These are phyloP conservation scores for Triplophysa tibetana DNA, from an alignment of 2,113 vertebrate genomes.

Conservation along the genomic window DNA sequence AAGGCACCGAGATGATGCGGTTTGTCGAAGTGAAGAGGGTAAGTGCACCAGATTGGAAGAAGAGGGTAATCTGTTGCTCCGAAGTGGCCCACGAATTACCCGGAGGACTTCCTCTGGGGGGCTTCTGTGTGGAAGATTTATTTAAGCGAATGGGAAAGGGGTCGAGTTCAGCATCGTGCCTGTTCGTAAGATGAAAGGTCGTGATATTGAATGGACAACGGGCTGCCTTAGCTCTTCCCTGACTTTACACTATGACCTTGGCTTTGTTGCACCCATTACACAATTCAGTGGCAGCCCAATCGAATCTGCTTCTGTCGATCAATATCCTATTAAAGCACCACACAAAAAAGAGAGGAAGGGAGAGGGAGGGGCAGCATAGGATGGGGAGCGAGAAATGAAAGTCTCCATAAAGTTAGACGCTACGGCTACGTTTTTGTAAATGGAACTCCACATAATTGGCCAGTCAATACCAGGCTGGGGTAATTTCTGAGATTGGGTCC, in stretches of 20 bases:
- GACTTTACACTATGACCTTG: slow-evolving; percentile 84
- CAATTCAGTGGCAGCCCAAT: slow-evolving; percentile 94
- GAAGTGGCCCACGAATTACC: slow-evolving; percentile 30
- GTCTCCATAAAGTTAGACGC: slow-evolving; percentile 90
- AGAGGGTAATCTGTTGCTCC: slow-evolving; percentile 33
- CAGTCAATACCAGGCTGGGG: slow-evolving; percentile 82
- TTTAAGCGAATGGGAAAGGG: slow-evolving; percentile 47
- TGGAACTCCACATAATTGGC: slow-evolving; percentile 89
- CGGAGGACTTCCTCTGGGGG: not conserved
- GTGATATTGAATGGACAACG: slow-evolving; percentile 61
- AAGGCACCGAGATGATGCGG: slow-evolving; percentile 25
- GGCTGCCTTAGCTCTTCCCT: slow-evolving; percentile 55
- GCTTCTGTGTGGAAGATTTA: slow-evolving; percentile 47
- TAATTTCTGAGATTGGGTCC: slow-evolving; percentile 79
- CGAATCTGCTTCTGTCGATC: slow-evolving; percentile 94
- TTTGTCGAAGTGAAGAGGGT: slow-evolving; percentile 24
- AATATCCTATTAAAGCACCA: slow-evolving; percentile 99
- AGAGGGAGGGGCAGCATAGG: slow-evolving; percentile 50
- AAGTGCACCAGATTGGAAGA: slow-evolving; percentile 42
- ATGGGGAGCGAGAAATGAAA: slow-evolving; percentile 69
- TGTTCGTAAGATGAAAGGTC: slow-evolving; percentile 60
- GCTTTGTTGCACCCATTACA: slow-evolving; percentile 89
- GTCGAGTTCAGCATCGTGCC: slow-evolving; percentile 42
- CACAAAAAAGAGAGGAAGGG: slow-evolving; percentile 59
- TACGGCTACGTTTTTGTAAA: slow-evolving; percentile 89